Evolutionary conservation across 1,140 invertebrate species (phyloP).

Genomic region (Luehdorfia chinensis): DNA sequence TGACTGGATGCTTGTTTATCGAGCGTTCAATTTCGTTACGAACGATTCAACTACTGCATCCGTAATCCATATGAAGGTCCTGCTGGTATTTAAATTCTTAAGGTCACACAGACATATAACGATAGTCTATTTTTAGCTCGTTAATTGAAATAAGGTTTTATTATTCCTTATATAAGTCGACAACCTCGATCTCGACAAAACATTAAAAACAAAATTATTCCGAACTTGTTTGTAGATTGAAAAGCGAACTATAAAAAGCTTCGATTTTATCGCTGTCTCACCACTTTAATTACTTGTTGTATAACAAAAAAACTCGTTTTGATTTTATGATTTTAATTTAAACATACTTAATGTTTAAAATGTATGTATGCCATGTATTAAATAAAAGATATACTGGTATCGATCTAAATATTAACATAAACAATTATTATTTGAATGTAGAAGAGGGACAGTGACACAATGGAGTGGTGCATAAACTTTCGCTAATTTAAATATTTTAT

Average conservation of each 20-base stretch:
- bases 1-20: neutral
- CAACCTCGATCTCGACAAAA: conserved; percentile 7
- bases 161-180: conserved; percentile 11
- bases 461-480: conserved; percentile 32
- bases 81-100: conserved; percentile 8
- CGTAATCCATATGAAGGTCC: conserved; percentile 1
- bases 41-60: conserved; percentile 1
- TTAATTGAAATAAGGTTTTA: conserved; percentile 4
- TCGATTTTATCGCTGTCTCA: conserved; percentile 2
- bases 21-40: neutral
- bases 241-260: conserved; percentile 9
- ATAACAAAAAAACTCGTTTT: conserved; percentile 10
- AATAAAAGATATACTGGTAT: conserved; percentile 6
- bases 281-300: conserved; percentile 6
- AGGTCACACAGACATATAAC: too few relatives aligned
- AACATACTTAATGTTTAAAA: neutral
- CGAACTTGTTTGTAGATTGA: conserved; percentile 4
- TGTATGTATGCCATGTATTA: too few relatives aligned
- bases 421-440: conserved; percentile 9
- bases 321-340: conserved; percentile 4
- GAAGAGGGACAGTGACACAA: conserved; percentile 24
- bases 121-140: conserved; percentile 1
- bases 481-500: conserved; percentile 51
- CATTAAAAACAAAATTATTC: conserved; percentile 4
- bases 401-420: conserved; percentile 15